phyloP scores from a whole-genome alignment of 1,140 invertebrate species.

The Phenacoccus solenopsis region DNA sequence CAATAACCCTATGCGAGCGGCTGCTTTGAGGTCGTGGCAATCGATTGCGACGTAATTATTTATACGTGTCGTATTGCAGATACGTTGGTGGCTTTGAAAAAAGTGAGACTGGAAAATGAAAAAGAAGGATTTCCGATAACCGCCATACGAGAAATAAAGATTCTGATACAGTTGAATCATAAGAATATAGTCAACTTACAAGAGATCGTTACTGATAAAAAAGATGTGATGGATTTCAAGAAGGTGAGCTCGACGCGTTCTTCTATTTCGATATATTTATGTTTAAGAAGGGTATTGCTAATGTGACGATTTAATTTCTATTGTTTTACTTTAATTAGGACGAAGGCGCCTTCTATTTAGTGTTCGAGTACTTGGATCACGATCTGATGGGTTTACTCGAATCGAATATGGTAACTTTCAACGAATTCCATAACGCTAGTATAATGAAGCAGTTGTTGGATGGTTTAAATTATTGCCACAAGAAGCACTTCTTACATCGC shows the following conservation, averaged over 20 bases:
- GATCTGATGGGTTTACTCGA: constrained; percentile 97
- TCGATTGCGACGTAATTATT: no score
- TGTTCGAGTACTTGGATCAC: constrained; percentile 99
- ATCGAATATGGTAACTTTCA: constrained; percentile 92
- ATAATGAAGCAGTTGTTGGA: constrained; percentile 98
- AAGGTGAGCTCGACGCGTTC: constrained; percentile 64
- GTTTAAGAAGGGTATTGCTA: no score
- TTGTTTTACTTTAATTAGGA: constrained; percentile 41
- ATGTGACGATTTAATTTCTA: not conserved
- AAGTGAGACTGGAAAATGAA: constrained; percentile 96
- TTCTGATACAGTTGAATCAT: constrained; percentile 91
- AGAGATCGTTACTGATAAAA: constrained; percentile 98
- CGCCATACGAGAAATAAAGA: constrained; percentile 97
- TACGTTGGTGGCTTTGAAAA: constrained; percentile 84
- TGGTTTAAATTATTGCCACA: constrained; percentile 94
- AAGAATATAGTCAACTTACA: constrained; percentile 95
- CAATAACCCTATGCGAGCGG: no score
- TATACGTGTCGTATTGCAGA: no score
- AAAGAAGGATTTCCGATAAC: constrained; percentile 99
- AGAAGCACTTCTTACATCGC: constrained; percentile 95
- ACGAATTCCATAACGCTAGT: constrained; percentile 87
- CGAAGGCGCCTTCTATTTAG: constrained; percentile 95
- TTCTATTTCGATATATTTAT: no score
- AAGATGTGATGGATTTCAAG: constrained; percentile 88
- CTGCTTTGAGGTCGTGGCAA: no score